Conservation (phyloP, 2,113 vertebrate species). For the Rissa tridactyla region DNA sequence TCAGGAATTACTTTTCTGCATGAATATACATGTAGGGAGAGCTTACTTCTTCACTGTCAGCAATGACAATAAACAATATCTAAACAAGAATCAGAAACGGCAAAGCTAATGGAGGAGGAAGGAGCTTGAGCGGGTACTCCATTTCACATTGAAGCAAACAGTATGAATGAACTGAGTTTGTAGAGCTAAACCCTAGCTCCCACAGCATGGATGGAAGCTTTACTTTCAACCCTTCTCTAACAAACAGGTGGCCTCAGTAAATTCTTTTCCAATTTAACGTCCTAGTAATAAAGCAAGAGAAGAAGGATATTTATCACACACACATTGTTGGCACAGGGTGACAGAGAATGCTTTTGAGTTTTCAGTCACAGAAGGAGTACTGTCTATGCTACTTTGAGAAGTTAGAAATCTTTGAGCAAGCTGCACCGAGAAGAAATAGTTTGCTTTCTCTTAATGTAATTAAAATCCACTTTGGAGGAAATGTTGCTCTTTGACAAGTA, state of each 20-base stretch:
- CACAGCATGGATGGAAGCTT: background rate
- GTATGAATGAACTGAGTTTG: background rate
- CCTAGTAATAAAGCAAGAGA: background rate
- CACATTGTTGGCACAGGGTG: background rate
- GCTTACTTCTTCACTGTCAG: background rate
- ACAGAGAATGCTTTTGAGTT: background rate
- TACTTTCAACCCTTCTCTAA: background rate
- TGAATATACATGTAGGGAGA: background rate
- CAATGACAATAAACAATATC: background rate
- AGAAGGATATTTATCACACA: background rate
- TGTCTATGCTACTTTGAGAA: background rate
- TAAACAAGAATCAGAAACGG: background rate
- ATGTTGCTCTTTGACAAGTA: background rate
- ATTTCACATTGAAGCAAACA: background rate
- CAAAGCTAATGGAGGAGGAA: background rate
- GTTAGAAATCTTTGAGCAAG: background rate
- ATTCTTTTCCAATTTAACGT: background rate
- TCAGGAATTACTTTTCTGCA: background rate
- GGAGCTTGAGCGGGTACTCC: background rate
- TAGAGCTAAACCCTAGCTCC: background rate
- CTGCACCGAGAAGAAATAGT: background rate
- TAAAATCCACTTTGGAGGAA: background rate
- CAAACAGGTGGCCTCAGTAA: background rate
- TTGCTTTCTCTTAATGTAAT: background rate
- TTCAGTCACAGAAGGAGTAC: background rate